phyloP scores from a whole-genome alignment of 2,113 vertebrate genomes.

The Brachypteracias leptosomus region DNA sequence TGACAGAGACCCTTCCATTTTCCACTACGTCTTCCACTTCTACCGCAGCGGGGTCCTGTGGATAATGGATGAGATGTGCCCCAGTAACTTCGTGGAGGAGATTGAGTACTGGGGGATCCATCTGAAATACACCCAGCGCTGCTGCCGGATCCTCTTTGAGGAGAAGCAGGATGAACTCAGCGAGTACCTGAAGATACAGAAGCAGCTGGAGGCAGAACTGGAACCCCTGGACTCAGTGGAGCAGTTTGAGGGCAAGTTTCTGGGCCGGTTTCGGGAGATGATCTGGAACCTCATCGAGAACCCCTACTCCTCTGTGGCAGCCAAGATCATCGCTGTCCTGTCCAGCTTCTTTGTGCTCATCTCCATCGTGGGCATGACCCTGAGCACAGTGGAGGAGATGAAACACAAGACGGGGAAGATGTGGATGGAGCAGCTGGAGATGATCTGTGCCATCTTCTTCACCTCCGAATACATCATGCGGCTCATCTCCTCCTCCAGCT shows the following conservation, averaged over 20 bases:
- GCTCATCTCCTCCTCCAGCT: constrained; percentile 74
- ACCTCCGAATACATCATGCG: constrained; percentile 80
- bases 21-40: constrained; percentile 88
- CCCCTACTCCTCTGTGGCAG: constrained; percentile 77
- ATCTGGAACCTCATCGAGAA: constrained; percentile 85
- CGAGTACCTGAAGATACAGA: constrained; percentile 81
- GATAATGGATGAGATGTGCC: constrained; percentile 81
- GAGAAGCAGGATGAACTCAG: constrained; percentile 81
- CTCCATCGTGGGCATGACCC: constrained; percentile 82
- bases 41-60: constrained; percentile 84
- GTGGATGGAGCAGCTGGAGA: constrained; percentile 80
- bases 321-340: constrained; percentile 79
- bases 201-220: constrained; percentile 78
- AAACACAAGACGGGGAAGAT: constrained; percentile 69
- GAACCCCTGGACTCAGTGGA: constrained; percentile 65
- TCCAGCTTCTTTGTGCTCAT: constrained; percentile 84
- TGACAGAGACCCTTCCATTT: constrained; percentile 86
- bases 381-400: constrained; percentile 85
- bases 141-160: constrained; percentile 82
- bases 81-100: constrained; percentile 83
- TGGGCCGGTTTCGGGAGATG: constrained; percentile 64
- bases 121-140: constrained; percentile 76
- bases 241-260: constrained; percentile 75
- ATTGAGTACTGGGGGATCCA: constrained; percentile 85
- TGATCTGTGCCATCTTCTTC: constrained; percentile 81